Conservation (phyloP, 2,113 vertebrate genomes). For the Ramphastos sulfuratus region DNA sequence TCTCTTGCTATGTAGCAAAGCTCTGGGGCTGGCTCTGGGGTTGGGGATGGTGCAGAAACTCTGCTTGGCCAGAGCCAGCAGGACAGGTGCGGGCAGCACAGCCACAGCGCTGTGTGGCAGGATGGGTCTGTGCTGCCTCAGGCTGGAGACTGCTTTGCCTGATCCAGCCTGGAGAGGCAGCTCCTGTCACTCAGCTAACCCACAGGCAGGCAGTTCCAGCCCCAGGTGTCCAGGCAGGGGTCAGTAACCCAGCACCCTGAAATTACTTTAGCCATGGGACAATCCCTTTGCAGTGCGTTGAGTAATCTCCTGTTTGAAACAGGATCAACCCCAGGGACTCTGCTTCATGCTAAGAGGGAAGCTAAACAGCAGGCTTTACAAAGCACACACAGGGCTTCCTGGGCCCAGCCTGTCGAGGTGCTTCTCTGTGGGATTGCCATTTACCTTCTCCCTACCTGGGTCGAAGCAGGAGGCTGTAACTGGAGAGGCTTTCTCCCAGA, state of each 20-base stretch:
- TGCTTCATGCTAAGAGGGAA: not conserved
- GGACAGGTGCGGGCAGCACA: not conserved
- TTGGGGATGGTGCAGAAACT: not conserved
- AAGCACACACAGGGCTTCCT: not conserved
- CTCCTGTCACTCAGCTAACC: not conserved
- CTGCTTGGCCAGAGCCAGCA: not conserved
- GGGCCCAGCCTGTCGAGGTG: conserved; percentile 5
- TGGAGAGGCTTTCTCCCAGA: not conserved
- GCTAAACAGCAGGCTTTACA: not conserved
- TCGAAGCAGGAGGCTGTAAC: not conserved
- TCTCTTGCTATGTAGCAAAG: not conserved
- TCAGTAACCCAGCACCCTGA: not conserved
- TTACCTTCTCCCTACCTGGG: not conserved
- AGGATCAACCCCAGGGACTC: not conserved
- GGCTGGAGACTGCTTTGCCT: not conserved
- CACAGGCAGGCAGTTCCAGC: not conserved
- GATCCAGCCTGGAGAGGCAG: not conserved
- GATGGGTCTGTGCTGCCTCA: fast-evolving
- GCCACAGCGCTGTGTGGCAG: not conserved
- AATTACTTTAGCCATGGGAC: not conserved
- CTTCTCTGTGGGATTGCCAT: not conserved
- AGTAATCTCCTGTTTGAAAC: not conserved
- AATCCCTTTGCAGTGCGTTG: conserved; percentile 17
- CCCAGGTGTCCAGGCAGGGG: not conserved
- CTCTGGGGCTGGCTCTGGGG: not conserved